A percentile compares a stretch with the other conserved stretches of the same genome.
These are phyloP conservation scores for Sebastes goodei DNA, from an alignment of 2,797 vertebrate genomes.

Conservation along the genomic window DNA sequence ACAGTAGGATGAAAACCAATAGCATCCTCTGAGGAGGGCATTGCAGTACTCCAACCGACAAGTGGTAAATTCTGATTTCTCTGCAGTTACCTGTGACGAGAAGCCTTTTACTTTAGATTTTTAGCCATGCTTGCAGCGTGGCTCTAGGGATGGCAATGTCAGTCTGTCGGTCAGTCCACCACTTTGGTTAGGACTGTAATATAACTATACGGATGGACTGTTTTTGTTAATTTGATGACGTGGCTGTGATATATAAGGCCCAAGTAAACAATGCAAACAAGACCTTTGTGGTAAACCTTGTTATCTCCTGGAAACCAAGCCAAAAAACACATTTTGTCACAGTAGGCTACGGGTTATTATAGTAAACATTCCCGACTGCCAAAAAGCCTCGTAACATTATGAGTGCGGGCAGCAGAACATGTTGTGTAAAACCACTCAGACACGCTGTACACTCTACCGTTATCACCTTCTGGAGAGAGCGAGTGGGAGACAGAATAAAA, in stretches of 20 bases:
- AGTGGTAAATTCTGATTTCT: background rate
- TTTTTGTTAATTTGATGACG: background rate
- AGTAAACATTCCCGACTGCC: constrained; percentile 22
- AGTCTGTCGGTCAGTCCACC: background rate
- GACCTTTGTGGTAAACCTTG: background rate
- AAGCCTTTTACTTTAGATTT: background rate
- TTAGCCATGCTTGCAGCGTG: background rate
- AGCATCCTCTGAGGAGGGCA: background rate
- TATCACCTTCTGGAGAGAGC: constrained; percentile 27
- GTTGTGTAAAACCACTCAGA: constrained; percentile 38
- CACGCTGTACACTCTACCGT: constrained; percentile 14
- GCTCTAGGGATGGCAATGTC: background rate
- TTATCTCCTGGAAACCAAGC: background rate
- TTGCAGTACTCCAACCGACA: background rate
- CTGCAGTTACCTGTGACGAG: background rate
- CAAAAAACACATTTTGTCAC: background rate
- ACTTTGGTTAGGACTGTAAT: background rate
- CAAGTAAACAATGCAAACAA: background rate
- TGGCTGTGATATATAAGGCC: too few relatives aligned
- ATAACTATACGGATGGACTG: background rate
- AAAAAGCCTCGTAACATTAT: constrained; percentile 19
- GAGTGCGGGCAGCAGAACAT: constrained; percentile 29
- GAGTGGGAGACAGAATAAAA: constrained; percentile 26
- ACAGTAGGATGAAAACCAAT: background rate
- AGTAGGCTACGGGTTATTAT: constrained; percentile 1